Base-by-base conservation (phyloP, 2,797 vertebrate species). In the Poecile montanus region DNA sequence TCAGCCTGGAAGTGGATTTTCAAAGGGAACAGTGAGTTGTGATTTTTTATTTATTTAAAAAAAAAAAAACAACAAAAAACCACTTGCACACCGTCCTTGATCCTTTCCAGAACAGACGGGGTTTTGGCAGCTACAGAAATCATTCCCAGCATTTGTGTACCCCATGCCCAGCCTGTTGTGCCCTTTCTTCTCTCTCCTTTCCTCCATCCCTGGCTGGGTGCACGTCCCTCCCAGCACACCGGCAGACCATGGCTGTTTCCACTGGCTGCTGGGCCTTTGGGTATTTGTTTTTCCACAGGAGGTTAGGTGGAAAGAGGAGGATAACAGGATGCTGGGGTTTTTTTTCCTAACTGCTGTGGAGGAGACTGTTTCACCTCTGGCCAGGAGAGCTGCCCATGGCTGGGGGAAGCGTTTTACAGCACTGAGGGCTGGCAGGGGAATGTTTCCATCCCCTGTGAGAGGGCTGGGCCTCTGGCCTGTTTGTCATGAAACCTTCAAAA, bases 261-360 rank as follows among this genome's bases (percentile, higher is more conserved):
- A 17, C 93, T 94, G 93, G 82, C 93, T 80, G 68, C 85, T 71
- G 84, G 72, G 66, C 96, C 96, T 90, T 77, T 45, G 96, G 91
- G 30, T 90, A 23, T 95, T 95, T 96, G 89, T 93, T 96, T 97
- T 93, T 94, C 91, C 94, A 91, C 13, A 82, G 53, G 88, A 96
- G 76, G 50, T 89, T 91, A 86, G 95, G 93, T 96, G 85, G 94
- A 92, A 94, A 56, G 74, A 91, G 78, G 53, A 94, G 96, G 94
- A 91, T 96, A 95, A 96, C 95, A 94, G 96, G 95, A 95, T 95
- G 87, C 91, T 95, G 89, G 71, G 7, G 0, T 11, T 60, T 91
- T 92, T 85, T 94, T 95, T 57, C 63, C 75, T 54, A 65, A n/a
- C 63, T 93, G 84, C 78, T 83, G 57, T 3, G 1, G 83, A 81